Conservation (phyloP, 1,140 invertebrate genomes). For the Ceratosolen solmsi region DNA sequence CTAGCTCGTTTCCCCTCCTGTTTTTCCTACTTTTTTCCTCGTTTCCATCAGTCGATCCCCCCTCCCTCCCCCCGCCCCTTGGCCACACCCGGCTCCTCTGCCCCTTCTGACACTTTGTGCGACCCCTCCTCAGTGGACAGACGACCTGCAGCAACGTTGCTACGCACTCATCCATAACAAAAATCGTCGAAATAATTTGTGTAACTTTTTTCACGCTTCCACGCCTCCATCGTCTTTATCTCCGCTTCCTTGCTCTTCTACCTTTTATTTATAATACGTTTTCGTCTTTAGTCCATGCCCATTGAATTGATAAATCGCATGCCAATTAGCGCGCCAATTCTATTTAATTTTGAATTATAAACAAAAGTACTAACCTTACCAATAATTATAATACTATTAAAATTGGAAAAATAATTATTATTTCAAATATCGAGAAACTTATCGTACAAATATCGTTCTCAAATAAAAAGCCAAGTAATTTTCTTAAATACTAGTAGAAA, state of each 20-base stretch:
- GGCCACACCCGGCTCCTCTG: background rate
- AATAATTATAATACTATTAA: no score
- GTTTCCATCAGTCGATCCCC: conserved; percentile 9
- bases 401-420: no score
- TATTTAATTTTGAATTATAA: background rate
- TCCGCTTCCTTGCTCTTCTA: background rate
- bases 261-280: no score
- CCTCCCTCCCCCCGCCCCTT: background rate
- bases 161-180: background rate
- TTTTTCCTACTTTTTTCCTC: conserved; percentile 34
- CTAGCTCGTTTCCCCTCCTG: conserved; percentile 48
- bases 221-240: background rate
- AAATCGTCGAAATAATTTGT: conserved; percentile 41
- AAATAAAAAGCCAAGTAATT: no score
- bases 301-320: no score
- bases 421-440: no score
- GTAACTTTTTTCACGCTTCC: conserved; percentile 39
- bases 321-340: background rate
- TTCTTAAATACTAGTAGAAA: no score
- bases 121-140: background rate
- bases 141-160: background rate
- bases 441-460: no score
- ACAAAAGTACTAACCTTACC: no score
- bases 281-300: background rate
- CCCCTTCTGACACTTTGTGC: background rate